A percentile compares a stretch with the other conserved stretches of the same genome.
phyloP scores from a whole-genome alignment of 2,797 vertebrate genomes.

The Hozukius guyotensis region DNA sequence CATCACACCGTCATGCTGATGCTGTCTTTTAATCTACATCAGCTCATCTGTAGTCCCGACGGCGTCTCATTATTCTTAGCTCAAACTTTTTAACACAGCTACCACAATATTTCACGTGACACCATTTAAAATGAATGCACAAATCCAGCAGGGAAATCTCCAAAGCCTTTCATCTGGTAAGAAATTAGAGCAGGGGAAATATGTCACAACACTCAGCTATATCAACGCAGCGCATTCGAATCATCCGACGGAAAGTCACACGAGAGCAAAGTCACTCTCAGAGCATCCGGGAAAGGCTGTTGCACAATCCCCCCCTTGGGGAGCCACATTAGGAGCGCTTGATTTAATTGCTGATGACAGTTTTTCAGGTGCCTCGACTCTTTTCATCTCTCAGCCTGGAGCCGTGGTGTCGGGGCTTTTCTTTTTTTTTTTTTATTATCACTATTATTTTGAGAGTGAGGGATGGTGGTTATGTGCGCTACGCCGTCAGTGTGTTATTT shows the following conservation, averaged over 20 bases:
- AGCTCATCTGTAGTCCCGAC: slow-evolving; percentile 30
- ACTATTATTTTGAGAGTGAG: slow-evolving; percentile 21
- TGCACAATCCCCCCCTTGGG: slow-evolving; percentile 29
- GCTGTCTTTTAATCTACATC: slow-evolving; percentile 40
- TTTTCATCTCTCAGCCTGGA: slow-evolving; percentile 61
- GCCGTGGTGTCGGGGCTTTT: slow-evolving; percentile 14
- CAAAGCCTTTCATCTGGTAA: slow-evolving; percentile 61
- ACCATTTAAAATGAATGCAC: slow-evolving; percentile 51
- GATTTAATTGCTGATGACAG: slow-evolving; percentile 78
- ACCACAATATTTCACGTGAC: slow-evolving; percentile 36
- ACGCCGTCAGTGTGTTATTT: slow-evolving; percentile 13
- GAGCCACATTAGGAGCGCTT: slow-evolving; percentile 46
- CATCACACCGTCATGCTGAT: slow-evolving; percentile 5
- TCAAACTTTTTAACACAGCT: slow-evolving; percentile 32
- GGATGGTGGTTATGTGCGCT: slow-evolving; percentile 13
- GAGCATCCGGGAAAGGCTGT: slow-evolving; percentile 41
- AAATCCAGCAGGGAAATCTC: slow-evolving; percentile 64
- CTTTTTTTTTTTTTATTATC: slow-evolving; percentile 38
- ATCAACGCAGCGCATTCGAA: slow-evolving; percentile 30
- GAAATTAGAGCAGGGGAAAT: slow-evolving; percentile 52
- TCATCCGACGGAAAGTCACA: slow-evolving; percentile 41
- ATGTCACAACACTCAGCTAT: slow-evolving; percentile 50
- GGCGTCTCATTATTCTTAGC: slow-evolving; percentile 45
- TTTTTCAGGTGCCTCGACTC: slow-evolving; percentile 61
- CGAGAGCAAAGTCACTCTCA: slow-evolving; percentile 43